A percentile compares a stretch with the other conserved stretches of the same genome.
Evolutionary conservation across 2,888 invertebrate species (phyloP).

Genomic region (Flexamia atlantica): DNA sequence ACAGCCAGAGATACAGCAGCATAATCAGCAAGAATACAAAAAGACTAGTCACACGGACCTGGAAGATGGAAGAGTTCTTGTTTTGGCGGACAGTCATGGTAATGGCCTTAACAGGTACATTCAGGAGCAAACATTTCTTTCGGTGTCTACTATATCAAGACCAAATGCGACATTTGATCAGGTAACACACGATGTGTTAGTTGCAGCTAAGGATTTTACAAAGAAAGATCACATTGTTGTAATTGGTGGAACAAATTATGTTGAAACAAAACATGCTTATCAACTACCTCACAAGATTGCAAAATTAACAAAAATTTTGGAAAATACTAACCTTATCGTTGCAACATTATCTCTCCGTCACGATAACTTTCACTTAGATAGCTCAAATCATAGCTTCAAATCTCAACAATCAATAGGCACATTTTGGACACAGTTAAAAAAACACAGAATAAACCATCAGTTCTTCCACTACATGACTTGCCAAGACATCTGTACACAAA

Average conservation of each 20-base stretch:
- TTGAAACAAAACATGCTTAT: background rate
- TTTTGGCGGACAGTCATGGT: no score
- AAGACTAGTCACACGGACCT: no score
- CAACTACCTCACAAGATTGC: background rate
- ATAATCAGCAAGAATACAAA: no score
- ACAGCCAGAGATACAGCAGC: no score
- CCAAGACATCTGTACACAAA: background rate
- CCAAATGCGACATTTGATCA: no score
- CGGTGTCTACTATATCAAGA: no score
- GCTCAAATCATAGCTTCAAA: no score
- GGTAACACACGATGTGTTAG: no score
- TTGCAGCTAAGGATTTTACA: no score
- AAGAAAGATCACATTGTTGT: constrained; percentile 1
- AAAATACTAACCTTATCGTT: background rate
- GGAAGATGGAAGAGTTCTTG: no score
- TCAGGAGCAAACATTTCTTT: no score
- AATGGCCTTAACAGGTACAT: no score
- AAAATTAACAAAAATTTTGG: background rate
- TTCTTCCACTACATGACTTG: background rate
- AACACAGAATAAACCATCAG: background rate
- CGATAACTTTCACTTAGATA: background rate
- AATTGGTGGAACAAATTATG: constrained; percentile 21
- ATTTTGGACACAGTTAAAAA: background rate
- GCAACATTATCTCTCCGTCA: background rate
- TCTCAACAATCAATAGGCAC: background rate